Base-by-base conservation (phyloP, 1,140 invertebrate genomes). In the Ruditapes philippinarum region DNA sequence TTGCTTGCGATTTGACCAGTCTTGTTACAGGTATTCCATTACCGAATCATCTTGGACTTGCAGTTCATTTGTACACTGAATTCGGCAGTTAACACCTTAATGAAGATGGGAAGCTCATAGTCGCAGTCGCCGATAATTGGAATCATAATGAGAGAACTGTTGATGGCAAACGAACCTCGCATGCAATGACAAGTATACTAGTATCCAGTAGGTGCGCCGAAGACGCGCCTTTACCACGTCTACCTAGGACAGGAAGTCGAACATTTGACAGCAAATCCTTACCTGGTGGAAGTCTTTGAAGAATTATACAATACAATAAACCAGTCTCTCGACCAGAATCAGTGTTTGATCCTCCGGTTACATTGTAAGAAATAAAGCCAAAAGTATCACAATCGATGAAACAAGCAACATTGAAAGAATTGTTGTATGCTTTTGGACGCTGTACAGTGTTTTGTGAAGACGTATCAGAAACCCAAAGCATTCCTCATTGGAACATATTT, bases 141-240 rank as follows among this genome's bases (percentile, higher is more conserved):
- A 78, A 88, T 28, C 86, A 80, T 57, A 88, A 82, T 57, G 87
- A 88, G 51, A 81, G 49, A 14, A 88, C 87, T 3, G 4, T 74
- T 36, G 36, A 40, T 81, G 78, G 76, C 9, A 81, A 88, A 45
- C 11, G n/a, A 7, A 25, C 70, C 9, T 42, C 70, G 1, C 57
- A 62, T 62, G 57, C 57, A 7, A 62, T 62, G 57, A 62, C 57
- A 62, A n/a, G 19, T 19, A 62, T 62, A 62, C 57, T 62, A 9
- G 25, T 62, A 4, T 62, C 57, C 25, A 19, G n/a, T 7, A 62
- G 22, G n/a, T n/a, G 9, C 25, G 11, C 1, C 25, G 57, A 9
- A 28, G 25, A 28, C 22, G 28, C 1, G 1, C 25, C 19, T 22
- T 4, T 11, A 14, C 57, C 22, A 62, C 19, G 57, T 7, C 14